Conservation (phyloP, 1,140 invertebrate species). For the Philaenus spumarius region DNA sequence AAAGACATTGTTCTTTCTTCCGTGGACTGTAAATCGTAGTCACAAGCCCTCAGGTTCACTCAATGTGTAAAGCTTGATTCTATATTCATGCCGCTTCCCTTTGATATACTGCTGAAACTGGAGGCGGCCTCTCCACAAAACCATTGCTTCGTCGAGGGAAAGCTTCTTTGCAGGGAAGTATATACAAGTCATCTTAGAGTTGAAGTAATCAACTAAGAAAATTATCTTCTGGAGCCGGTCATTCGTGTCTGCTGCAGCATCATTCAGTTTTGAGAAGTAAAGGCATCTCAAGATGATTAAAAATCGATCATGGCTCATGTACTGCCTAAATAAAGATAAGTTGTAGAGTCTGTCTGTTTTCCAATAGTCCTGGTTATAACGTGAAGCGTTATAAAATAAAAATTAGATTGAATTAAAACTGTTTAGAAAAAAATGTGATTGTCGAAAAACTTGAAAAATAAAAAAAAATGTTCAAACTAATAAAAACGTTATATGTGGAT, state of each 20-base stretch:
- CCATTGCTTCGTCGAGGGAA: slow-evolving; percentile 8
- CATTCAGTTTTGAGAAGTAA: slow-evolving; percentile 21
- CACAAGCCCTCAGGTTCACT: no score
- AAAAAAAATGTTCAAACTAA: no score
- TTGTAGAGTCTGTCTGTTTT: slow-evolving; percentile 32
- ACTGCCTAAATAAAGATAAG: slow-evolving; percentile 26
- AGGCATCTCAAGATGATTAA: slow-evolving; percentile 32
- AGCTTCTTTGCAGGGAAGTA: slow-evolving; percentile 31
- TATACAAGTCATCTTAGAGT: neutral
- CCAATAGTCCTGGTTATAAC: slow-evolving; percentile 36
- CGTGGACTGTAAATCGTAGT: neutral
- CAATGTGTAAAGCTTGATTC: slow-evolving; percentile 1
- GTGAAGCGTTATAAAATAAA: no score
- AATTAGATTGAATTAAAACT: no score
- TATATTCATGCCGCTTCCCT: slow-evolving; percentile 16
- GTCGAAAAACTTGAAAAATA: no score
- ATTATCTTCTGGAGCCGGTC: no score
- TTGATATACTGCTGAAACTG: slow-evolving; percentile 2
- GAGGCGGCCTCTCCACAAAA: neutral
- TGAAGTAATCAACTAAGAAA: no score
- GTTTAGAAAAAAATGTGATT: no score
- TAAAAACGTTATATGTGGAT: no score
- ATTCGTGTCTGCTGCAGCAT: neutral
- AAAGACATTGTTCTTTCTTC: neutral
- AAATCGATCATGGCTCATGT: slow-evolving; percentile 34